Base-by-base conservation (phyloP, 2,113 vertebrate genomes). In the Sphaerodactylus townsendi region DNA sequence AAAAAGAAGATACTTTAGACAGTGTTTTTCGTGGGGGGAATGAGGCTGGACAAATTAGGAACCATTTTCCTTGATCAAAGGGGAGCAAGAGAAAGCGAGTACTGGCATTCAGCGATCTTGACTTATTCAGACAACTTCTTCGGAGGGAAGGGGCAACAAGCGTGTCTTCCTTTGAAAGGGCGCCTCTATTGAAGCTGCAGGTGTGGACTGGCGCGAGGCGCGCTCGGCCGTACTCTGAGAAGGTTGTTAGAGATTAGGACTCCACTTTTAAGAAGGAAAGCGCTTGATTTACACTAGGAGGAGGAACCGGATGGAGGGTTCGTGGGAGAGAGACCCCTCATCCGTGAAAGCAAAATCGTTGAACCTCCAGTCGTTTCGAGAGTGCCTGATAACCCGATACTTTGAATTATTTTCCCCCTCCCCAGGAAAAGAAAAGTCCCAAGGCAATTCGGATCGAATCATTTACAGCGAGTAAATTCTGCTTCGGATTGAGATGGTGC, bases 151-250 rank as follows among this genome's bases (percentile, higher is more conserved):
- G 97, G 97, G 97, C 98, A 99, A 98, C 98, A 98, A 98, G 98
- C 97, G 98, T 98, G 97, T 98, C 97, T 97, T 95, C 94, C 96
- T 95, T 95, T 98, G 97, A 99, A 98, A 97, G 97, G 96, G 95
- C 93, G 95, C 94, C 95, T 96, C 98, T 97, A 98, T 99, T 99
- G 98, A 99, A 95, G 93, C 95, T 97, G 99, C 99, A 99, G 98
- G 99, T 99, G 98, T 98, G 97, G 98, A 97, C 96, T 97, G 97
- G 95, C 97, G 97, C 96, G 95, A n/a, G n/a, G 96, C 95, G 95
- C 96, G 96, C 97, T 98, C 95, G 97, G 97, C 95, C 96, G 97
- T 97, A 97, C 98, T 98, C 98, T 98, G 97, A 96, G 96, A 96
- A 97, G 97, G 97, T 97, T 98, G 98, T 98, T 98, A 96, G 97